Evolutionary conservation across 2,113 vertebrate species (phyloP).

Genomic region (human (Homo sapiens)): DNA sequence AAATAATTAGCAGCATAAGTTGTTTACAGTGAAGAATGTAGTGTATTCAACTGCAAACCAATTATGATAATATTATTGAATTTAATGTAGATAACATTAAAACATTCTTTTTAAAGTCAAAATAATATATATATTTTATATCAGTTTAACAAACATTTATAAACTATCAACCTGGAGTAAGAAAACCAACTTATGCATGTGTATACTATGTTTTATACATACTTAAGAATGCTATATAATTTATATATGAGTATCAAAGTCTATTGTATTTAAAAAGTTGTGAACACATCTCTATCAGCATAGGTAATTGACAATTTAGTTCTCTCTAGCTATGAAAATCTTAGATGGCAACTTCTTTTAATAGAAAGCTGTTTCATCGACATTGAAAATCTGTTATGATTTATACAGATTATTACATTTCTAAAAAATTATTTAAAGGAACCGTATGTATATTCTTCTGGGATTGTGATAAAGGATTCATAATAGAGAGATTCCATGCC

Average conservation of each 20-base stretch:
- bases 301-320: not conserved
- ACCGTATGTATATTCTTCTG: not conserved
- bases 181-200: not conserved
- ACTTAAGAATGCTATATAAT: not conserved
- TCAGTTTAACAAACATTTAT: conserved; percentile 15
- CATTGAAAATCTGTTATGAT: not conserved
- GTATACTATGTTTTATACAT: not conserved
- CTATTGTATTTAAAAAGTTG: conserved; percentile 26
- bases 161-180: not conserved
- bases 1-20: conserved; percentile 6
- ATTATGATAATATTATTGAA: not conserved
- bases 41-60: not conserved
- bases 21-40: not conserved
- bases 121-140: not conserved
- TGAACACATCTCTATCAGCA: not conserved
- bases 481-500: not conserved
- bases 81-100: conserved; percentile 18
- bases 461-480: not conserved
- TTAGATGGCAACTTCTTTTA: not conserved
- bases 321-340: not conserved
- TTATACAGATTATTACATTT: not conserved
- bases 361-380: not conserved
- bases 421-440: not conserved
- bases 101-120: not conserved
- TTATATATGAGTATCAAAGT: not conserved